These are phyloP conservation scores for Geopemphigus sp. DNA, from an alignment of 1,140 invertebrate species.

Conservation along the genomic window DNA sequence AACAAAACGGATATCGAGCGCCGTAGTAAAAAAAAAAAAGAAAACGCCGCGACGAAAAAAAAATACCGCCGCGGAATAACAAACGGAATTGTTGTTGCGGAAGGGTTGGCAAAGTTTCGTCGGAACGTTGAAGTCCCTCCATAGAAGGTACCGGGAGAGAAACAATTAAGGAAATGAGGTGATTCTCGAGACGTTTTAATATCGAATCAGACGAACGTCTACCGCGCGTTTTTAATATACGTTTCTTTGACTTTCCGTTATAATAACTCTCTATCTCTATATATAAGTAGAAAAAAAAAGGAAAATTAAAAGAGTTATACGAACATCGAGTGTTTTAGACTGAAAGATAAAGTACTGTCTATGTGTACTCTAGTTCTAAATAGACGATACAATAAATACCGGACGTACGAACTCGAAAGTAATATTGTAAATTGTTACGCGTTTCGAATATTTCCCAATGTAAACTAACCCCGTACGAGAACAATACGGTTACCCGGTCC, in stretches of 20 bases:
- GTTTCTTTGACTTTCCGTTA: slow-evolving; percentile 2
- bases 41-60: not conserved
- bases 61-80: not conserved
- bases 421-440: too few species aligned
- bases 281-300: not conserved
- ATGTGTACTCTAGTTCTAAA: not conserved
- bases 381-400: slow-evolving; percentile 6
- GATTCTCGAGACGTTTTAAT: slow-evolving; percentile 12
- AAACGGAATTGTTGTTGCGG: not conserved
- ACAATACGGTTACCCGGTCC: too few species aligned
- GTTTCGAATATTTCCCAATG: too few species aligned
- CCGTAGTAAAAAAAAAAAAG: too few species aligned
- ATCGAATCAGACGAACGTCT: slow-evolving; percentile 1
- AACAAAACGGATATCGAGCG: too few species aligned
- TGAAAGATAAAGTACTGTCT: not conserved
- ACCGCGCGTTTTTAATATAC: not conserved
- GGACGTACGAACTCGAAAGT: not conserved
- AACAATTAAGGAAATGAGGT: slow-evolving; percentile 3
- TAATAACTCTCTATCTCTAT: not conserved
- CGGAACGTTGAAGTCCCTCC: not conserved
- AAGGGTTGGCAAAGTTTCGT: not conserved
- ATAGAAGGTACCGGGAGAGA: not conserved
- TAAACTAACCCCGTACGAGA: too few species aligned
- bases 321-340: not conserved
- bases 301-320: not conserved